Base-by-base conservation (phyloP, 1,140 invertebrate genomes). In the Pissodes strobi region DNA sequence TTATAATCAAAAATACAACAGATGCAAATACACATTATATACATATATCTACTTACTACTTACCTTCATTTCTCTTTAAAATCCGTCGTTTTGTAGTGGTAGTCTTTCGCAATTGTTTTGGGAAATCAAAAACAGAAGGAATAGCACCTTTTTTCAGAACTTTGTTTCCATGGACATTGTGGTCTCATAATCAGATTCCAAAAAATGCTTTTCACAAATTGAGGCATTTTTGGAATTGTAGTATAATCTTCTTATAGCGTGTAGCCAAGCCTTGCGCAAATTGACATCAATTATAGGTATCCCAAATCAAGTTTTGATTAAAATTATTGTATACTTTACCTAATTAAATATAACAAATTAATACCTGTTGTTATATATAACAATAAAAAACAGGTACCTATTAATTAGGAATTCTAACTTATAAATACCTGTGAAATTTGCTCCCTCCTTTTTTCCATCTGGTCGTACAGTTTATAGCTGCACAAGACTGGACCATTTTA, bases 101-200 rank as follows among this genome's bases (percentile, higher is more conserved):
- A 39, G 4, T n/a, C 37, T 15, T 39, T 39, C 37, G 5, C 2
- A n/a, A 10, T 2, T n/a, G 2, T n/a, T 2, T 10, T n/a, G 37
- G 37, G n/a, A 39, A 39, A 39, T 39, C n/a, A 39, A 39, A 39
- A 5, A 39, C 37, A n/a, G 37, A 39, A 6, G 37, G 37, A 39
- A 39, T n/a, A 3, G 37, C 4, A 13, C 37, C 37, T 39, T 22
- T 19, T 3, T 18, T 46, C 2, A 46, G 43, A 6, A 46, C 21
- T 21, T n/a, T 46, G 43, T 46, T 46, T 5, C 43, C 43, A 46
- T 46, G 43, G 2, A 46, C 21, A 21, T 46, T 46, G n/a, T n/a
- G 2, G 18, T 10, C n/a, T 46, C 43, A 46, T 46, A 18, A 46
- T 39, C 37, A n/a, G 2, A 3, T 39, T 39, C 10, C n/a, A 2